phyloP scores from a whole-genome alignment of 2,113 vertebrate genomes.

The Sakesphorus luctuosus region DNA sequence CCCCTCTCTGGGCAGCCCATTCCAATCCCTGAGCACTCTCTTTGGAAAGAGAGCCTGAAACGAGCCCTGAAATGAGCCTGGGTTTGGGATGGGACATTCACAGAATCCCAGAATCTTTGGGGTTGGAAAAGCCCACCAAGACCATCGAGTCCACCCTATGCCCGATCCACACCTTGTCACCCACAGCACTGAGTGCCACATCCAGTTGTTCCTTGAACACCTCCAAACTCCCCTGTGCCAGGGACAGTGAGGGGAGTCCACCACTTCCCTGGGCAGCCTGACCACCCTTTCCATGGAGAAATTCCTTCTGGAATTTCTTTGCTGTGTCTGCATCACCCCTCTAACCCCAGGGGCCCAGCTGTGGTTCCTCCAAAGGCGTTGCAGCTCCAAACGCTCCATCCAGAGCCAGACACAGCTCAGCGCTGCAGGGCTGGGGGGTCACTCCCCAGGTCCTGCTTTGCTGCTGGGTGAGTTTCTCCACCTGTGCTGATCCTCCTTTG shows the following conservation, averaged over 20 bases:
- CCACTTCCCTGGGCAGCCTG: not conserved
- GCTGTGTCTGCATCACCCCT: not conserved
- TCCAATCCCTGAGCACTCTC: too few relatives aligned
- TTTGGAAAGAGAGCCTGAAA: too few relatives aligned
- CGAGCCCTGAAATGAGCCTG: not conserved
- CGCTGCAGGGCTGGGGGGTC: not conserved
- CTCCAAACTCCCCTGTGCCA: too few relatives aligned
- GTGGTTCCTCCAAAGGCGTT: not conserved
- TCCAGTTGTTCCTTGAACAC: not conserved
- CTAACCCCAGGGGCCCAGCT: accelerated
- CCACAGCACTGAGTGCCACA: not conserved
- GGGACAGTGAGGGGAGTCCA: too few relatives aligned
- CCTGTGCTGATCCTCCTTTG: not conserved
- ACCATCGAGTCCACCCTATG: not conserved
- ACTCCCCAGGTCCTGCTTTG: not conserved
- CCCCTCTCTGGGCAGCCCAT: too few relatives aligned
- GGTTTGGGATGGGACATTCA: not conserved
- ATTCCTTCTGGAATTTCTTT: too few relatives aligned
- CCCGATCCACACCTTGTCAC: not conserved
- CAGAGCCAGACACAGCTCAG: not conserved
- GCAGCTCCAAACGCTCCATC: not conserved
- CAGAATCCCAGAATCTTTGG: not conserved
- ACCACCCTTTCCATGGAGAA: not conserved
- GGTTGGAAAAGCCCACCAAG: not conserved
- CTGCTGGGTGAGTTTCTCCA: not conserved